Conservation (phyloP, 2,113 vertebrate species). For the Sardina pilchardus region DNA sequence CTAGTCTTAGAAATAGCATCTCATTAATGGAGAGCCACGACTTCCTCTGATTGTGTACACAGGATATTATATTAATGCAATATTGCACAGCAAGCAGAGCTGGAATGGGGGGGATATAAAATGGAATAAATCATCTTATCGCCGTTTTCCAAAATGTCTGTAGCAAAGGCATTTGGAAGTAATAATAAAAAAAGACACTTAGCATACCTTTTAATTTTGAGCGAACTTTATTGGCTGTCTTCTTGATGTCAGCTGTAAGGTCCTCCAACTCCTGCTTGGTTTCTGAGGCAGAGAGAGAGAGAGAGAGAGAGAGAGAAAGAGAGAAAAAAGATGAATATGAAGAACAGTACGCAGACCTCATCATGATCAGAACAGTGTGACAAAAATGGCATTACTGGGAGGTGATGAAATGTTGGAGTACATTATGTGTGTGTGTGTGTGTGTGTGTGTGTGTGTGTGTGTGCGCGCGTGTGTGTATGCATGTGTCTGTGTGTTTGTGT, state of each 20-base stretch:
- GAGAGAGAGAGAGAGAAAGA: neutral
- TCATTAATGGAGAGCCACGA: neutral
- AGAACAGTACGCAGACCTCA: neutral
- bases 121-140: no score
- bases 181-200: neutral
- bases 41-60: no score
- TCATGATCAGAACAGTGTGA: neutral
- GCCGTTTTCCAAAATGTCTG: neutral
- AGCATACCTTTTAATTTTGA: slow-evolving; percentile 94
- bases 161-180: neutral
- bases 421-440: neutral
- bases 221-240: slow-evolving; percentile 95
- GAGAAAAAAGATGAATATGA: neutral
- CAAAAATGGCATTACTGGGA: neutral
- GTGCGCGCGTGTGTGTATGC: neutral
- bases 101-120: no score
- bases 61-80: neutral
- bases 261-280: slow-evolving; percentile 96
- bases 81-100: neutral
- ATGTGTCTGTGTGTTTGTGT: neutral
- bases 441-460: neutral
- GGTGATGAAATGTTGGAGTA: neutral
- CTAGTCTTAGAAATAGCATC: neutral
- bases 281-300: slow-evolving; percentile 69
- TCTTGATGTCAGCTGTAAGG: slow-evolving; percentile 95